A percentile compares a stretch with the other conserved stretches of the same genome.
phyloP scores from a whole-genome alignment of 2,888 invertebrate genomes.

The Thera obeliscata region DNA sequence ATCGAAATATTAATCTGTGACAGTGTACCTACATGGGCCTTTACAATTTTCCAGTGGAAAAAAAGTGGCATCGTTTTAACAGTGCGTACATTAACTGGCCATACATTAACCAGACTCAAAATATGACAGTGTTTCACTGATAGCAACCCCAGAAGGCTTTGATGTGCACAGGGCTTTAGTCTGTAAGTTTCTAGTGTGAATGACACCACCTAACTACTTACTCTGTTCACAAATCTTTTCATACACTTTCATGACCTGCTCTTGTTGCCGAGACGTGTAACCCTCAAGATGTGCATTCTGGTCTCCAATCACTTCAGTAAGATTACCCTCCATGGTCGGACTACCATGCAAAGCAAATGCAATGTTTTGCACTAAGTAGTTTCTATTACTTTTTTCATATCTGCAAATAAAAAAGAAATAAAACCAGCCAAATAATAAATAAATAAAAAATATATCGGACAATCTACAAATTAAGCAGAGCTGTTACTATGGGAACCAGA shows the following conservation, averaged over 20 bases:
- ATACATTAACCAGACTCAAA: too few relatives aligned
- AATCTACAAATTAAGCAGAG: too few relatives aligned
- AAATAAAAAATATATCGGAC: not conserved
- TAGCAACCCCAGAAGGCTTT: too few relatives aligned
- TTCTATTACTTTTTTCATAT: constrained; percentile 78
- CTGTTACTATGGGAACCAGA: too few relatives aligned
- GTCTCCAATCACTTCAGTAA: constrained; percentile 46
- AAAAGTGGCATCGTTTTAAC: too few relatives aligned
- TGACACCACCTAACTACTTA: constrained; percentile 46
- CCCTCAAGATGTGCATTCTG: constrained; percentile 66
- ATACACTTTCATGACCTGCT: constrained; percentile 71
- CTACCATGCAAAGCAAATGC: constrained; percentile 84
- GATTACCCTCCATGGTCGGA: constrained; percentile 73
- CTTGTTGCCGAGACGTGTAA: constrained; percentile 69
- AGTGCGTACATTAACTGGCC: too few relatives aligned
- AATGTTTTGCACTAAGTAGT: constrained; percentile 80
- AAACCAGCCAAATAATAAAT: not conserved
- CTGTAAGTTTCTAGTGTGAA: not conserved
- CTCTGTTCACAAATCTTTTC: constrained; percentile 77
- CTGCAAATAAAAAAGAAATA: constrained; percentile 44
- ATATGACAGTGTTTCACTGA: too few relatives aligned
- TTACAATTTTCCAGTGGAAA: too few relatives aligned
- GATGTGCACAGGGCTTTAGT: not conserved
- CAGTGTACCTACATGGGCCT: too few relatives aligned
- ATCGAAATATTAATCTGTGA: too few relatives aligned